Evolutionary conservation across 2,888 invertebrate species (phyloP).

Genomic region (Pharmacophagus antenor): DNA sequence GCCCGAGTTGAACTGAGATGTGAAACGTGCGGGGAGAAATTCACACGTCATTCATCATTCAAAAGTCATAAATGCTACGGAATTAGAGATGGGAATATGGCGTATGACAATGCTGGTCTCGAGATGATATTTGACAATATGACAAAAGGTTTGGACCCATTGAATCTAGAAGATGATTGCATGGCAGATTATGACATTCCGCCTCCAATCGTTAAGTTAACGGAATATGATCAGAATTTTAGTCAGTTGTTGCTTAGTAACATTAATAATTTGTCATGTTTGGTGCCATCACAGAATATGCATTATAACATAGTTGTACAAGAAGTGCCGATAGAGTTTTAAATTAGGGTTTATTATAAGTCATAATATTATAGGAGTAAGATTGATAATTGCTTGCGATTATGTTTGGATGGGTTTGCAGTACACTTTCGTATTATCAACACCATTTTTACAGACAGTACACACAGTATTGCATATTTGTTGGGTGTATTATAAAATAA

Average conservation of each 20-base stretch:
- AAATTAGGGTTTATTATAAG: slow-evolving; percentile 23
- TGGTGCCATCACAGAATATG: slow-evolving; percentile 40
- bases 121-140: slow-evolving; percentile 56
- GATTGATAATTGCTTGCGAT: not conserved
- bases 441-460: too few relatives aligned
- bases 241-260: slow-evolving; percentile 2
- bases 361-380: not conserved
- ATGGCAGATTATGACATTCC: slow-evolving; percentile 68
- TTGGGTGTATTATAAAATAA: too few relatives aligned
- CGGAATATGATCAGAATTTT: slow-evolving; percentile 49
- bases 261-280: slow-evolving; percentile 29
- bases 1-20: slow-evolving; percentile 48
- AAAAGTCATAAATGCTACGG: slow-evolving; percentile 59
- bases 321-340: slow-evolving; percentile 71
- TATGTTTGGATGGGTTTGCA: not conserved
- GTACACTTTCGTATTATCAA: not conserved
- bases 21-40: slow-evolving; percentile 59
- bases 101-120: slow-evolving; percentile 57
- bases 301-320: slow-evolving; percentile 61
- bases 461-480: too few relatives aligned
- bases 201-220: slow-evolving; percentile 57
- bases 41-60: slow-evolving; percentile 61
- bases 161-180: slow-evolving; percentile 55
- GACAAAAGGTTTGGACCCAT: slow-evolving; percentile 48
- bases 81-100: slow-evolving; percentile 42